Evolutionary conservation across 2,113 vertebrate genomes (phyloP).

Genomic region (Cavia porcellus): DNA sequence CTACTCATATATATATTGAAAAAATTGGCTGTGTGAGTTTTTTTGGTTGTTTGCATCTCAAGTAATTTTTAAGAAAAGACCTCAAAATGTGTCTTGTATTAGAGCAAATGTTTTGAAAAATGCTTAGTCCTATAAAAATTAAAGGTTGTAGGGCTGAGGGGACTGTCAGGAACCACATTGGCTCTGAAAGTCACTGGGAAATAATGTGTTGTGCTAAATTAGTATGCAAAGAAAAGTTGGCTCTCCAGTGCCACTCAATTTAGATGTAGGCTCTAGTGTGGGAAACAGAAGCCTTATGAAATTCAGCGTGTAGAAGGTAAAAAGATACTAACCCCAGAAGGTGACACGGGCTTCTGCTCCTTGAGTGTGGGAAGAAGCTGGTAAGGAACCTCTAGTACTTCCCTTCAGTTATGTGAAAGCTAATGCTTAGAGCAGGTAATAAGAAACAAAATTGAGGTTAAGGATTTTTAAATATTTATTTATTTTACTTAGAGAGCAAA

Average conservation of each 20-base stretch:
- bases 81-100: slow-evolving; percentile 2
- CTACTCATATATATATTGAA: background rate
- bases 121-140: slow-evolving; percentile 65
- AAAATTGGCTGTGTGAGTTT: background rate
- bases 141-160: slow-evolving; percentile 51
- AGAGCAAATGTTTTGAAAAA: slow-evolving; percentile 65
- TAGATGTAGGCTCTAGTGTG: background rate
- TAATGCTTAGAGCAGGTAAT: background rate
- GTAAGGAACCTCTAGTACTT: background rate
- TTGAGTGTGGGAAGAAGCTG: background rate
- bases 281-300: slow-evolving; percentile 16
- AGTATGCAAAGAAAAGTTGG: slow-evolving; percentile 73
- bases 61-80: slow-evolving; percentile 53
- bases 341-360: background rate
- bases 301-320: background rate
- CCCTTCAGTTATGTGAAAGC: background rate
- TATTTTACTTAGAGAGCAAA: background rate
- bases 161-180: slow-evolving; percentile 45
- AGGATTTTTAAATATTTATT: background rate
- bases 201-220: slow-evolving; percentile 46
- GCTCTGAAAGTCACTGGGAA: slow-evolving; percentile 56
- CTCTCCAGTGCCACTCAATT: slow-evolving; percentile 41
- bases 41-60: background rate
- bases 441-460: slow-evolving; percentile 8
- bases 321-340: background rate